Evolutionary conservation across 2,113 vertebrate genomes (phyloP), one percentile per base, ranked within the genome.

Genomic region (Jacana jacana): DNA sequence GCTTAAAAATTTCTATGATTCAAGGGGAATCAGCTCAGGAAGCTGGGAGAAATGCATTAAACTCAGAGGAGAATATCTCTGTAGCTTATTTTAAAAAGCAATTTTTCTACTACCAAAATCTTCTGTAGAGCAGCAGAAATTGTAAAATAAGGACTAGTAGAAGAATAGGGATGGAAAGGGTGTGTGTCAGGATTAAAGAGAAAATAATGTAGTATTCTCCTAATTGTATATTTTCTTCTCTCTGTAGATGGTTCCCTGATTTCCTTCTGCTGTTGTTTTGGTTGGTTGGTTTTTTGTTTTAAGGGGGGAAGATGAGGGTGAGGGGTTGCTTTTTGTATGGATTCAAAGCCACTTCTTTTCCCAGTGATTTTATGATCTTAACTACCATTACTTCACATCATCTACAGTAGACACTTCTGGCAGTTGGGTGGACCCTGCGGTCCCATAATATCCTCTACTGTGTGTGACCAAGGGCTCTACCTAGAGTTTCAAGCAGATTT

Each of bases 361-460:
- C 31, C 31, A 42, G 5, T 15, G 13, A 28, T 61, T 7, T 54
- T 48, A 17, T 4, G 1, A 19, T 57, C 10, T 58, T 39, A 33
- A 7, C 9, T 81, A 4, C 22, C 6, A 1, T 33, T 51, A 52
- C 49, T 82, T 75, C 42, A 60, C 31, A 44, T 80, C 7, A 25
- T 2, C 28, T 44, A 0, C 4, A 3, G 28, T 8, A 40, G 46
- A 23, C 1, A 3, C 63, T 86, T 79, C 48, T 88, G 42, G 20
- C n/a, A 31, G 35, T 54, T 48, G 11, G 54, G 6, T 9, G 14
- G 23, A 25, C 4, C 19, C 31, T n/a, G 23, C 16, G 9, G 24
- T 68, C 89, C 46, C 19, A 37, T 69, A 73, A 31, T 1, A 0
- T 19, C 1, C 0, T 4, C 16, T 15, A 4, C 24, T 2, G 0